These are phyloP conservation scores for Probaryconus sp. DNA, from an alignment of 1,140 invertebrate genomes.

Conservation along the genomic window DNA sequence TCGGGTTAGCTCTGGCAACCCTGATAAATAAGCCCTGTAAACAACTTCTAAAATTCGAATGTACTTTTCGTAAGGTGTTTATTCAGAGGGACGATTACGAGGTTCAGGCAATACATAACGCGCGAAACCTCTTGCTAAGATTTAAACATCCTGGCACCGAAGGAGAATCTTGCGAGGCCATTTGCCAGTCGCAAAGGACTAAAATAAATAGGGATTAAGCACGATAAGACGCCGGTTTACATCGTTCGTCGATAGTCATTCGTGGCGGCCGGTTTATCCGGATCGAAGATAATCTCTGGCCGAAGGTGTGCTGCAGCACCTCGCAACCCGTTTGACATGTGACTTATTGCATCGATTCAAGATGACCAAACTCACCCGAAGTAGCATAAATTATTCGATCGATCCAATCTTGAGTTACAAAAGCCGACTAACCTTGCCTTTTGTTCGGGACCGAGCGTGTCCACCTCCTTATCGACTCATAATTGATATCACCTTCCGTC, in stretches of 20 bases:
- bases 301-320: conserved; percentile 63
- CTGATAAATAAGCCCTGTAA: too few relatives aligned
- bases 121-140: too few relatives aligned
- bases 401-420: conserved; percentile 64
- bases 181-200: conserved; percentile 34
- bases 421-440: conserved; percentile 48
- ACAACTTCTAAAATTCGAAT: too few relatives aligned
- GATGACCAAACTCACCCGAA: conserved; percentile 64
- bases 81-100: too few relatives aligned
- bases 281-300: conserved; percentile 73
- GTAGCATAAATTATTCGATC: conserved; percentile 70
- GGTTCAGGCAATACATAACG: too few relatives aligned
- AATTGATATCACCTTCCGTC: conserved; percentile 58
- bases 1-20: too few relatives aligned
- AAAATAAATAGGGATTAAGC: conserved; percentile 67
- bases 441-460: conserved; percentile 41
- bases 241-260: conserved; percentile 70
- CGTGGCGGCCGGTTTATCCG: conserved; percentile 72
- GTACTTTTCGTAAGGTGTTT: too few relatives aligned
- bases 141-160: too few relatives aligned
- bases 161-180: conserved; percentile 19
- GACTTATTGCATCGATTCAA: conserved; percentile 74
- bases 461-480: conserved; percentile 57
- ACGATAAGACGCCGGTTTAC: conserved; percentile 67
- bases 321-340: conserved; percentile 68